Base-by-base conservation (phyloP, 2,888 invertebrate species). In the Abscondita cerata region DNA sequence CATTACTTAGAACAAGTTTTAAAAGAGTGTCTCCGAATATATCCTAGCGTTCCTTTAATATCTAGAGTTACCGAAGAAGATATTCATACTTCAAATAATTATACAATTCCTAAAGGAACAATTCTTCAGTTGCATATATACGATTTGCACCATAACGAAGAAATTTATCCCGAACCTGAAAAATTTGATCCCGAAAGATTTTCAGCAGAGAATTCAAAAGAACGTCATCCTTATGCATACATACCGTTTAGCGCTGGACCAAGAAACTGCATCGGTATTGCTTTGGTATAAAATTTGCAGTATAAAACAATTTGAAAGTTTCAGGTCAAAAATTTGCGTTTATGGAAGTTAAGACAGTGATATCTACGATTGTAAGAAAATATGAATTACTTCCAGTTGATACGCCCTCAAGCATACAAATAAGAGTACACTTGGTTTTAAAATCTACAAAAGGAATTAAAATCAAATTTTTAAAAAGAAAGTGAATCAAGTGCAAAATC, bases 31-130 rank as follows among this genome's bases (percentile, higher is more conserved):
- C 71, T 89, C 16, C 76, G 89, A 25, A 74, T 89, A 3, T 89
- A 86, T 70, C 89, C 89, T 1, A 88, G 88, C 64, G 89, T 89
- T 2, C 86, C 85, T 18, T 84, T 87, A 69, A 86, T 89, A 71
- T 84, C 85, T 1, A 82, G 89, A 53, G 9, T 53, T 2, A 46
- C 71, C 1, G 70, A 71, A 11, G 75, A 75, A 56, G 74, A 73
- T 25, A 65, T 72, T 9, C 31, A 54, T 2, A 73, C 75, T 0
- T 63, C 62, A 18, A 61, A 65, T 18, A 76, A 76, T 16, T 72
- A 73, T 33, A 44, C 76, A 73, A 25, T 89, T 18, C 44, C 44
- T 3, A 16, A 12, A 41, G 16, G 16, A 1, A 41, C 15, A 13
- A 41, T n/a, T 15, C 2, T 41, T 8, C 41, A 41, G 2, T 15